Percentiles rank a stretch among this genome's conserved stretches.
These are phyloP conservation scores for Morpho achilles DNA, from an alignment of 2,888 invertebrate species.

Conservation along the genomic window DNA sequence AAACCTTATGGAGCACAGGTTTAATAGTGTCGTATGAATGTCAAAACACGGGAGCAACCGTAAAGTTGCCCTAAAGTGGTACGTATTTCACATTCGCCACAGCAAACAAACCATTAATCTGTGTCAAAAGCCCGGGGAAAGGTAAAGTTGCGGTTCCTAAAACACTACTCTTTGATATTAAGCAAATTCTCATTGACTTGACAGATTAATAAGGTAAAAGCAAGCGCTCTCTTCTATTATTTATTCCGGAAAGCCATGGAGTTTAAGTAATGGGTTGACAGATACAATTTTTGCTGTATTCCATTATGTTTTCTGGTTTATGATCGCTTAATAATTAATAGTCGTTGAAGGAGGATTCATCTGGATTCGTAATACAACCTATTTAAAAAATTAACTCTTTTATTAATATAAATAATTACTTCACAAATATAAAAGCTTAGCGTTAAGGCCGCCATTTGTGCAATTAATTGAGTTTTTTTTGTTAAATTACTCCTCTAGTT, in stretches of 20 bases:
- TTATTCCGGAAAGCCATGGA: background rate
- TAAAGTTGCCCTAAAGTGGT: conserved; percentile 27
- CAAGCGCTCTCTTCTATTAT: conserved; percentile 4
- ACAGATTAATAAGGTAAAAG: conserved; percentile 38
- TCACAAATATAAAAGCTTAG: too few species aligned
- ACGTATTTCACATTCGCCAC: conserved; percentile 42
- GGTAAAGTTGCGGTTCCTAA: conserved; percentile 48
- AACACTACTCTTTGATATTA: conserved; percentile 57
- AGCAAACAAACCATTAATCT: conserved; percentile 55
- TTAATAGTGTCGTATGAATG: conserved; percentile 21
- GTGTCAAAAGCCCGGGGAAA: conserved; percentile 47
- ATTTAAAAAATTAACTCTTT: too few species aligned
- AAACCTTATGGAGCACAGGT: background rate
- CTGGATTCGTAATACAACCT: too few species aligned
- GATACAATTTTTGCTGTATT: conserved; percentile 4
- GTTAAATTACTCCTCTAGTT: too few species aligned
- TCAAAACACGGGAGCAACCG: conserved; percentile 21
- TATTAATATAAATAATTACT: too few species aligned
- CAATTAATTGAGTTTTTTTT: too few species aligned
- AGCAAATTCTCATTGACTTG: conserved; percentile 48
- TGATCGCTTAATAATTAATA: background rate
- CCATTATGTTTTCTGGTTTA: background rate
- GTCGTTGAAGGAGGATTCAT: too few species aligned
- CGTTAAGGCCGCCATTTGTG: too few species aligned
- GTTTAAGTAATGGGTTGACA: background rate